These are phyloP conservation scores for Megaceryle maxima DNA, from an alignment of 2,113 vertebrate genomes.

Conservation along the genomic window DNA sequence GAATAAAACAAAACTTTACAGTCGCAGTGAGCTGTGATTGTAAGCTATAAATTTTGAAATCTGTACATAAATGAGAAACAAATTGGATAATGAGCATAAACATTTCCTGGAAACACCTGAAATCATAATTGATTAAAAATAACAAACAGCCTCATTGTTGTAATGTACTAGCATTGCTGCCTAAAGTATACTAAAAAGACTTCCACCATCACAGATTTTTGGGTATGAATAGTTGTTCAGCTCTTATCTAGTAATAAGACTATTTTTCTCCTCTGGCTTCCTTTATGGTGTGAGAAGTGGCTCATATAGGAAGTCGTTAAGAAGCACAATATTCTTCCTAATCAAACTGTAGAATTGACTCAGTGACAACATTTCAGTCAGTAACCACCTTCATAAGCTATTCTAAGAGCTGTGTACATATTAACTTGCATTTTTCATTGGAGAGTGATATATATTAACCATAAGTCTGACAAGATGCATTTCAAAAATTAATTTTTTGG, in stretches of 20 bases:
- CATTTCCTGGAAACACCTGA: not conserved
- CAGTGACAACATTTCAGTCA: not conserved
- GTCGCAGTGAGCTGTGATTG: not conserved
- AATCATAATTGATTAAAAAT: not conserved
- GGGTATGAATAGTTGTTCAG: not conserved
- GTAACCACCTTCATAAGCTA: not conserved
- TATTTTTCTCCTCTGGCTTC: not conserved
- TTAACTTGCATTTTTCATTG: not conserved
- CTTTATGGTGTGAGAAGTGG: not conserved
- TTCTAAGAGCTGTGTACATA: not conserved
- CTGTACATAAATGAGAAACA: not conserved
- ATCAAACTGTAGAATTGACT: not conserved
- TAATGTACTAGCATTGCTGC: not conserved
- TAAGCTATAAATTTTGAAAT: constrained; percentile 19
- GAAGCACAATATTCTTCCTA: not conserved
- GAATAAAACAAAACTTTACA: not conserved
- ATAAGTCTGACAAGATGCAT: not conserved
- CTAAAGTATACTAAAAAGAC: not conserved
- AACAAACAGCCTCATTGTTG: not conserved
- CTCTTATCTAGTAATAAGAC: not conserved
- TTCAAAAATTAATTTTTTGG: not conserved
- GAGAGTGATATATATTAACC: not conserved
- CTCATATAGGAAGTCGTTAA: not conserved
- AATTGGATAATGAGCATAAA: not conserved
- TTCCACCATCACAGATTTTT: not conserved